A percentile compares a stretch with the other conserved stretches of the same genome.
Evolutionary conservation across 2,113 vertebrate genomes (phyloP).

Genomic region (Triplophysa siluroides): DNA sequence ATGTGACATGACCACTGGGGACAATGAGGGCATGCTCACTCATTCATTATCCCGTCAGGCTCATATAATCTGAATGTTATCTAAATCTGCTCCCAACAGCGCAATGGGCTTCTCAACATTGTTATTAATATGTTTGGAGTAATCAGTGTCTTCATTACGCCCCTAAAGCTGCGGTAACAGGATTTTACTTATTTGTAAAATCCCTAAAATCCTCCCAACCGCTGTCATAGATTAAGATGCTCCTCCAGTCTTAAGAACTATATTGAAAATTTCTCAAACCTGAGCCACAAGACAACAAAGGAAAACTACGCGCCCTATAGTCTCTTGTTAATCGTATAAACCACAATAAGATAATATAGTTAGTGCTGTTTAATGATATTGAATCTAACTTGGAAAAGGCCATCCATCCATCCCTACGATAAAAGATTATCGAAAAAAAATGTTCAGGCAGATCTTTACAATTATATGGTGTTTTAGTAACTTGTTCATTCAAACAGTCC

Average conservation of each 20-base stretch:
- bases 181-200: slow-evolving; percentile 12
- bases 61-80: slow-evolving; percentile 69
- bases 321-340: background rate
- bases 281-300: background rate
- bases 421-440: background rate
- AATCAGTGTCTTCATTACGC: slow-evolving; percentile 29
- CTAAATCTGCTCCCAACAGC: slow-evolving; percentile 44
- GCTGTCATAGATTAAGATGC: slow-evolving; percentile 7
- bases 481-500: background rate
- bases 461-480: background rate
- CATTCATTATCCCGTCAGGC: slow-evolving; percentile 64
- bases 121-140: slow-evolving; percentile 19
- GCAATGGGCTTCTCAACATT: slow-evolving; percentile 6
- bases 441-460: background rate
- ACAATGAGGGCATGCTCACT: slow-evolving; percentile 65
- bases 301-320: background rate
- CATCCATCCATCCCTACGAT: too few relatives aligned
- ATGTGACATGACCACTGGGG: slow-evolving; percentile 70
- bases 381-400: too few relatives aligned
- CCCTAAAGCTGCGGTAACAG: slow-evolving; percentile 21
- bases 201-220: slow-evolving; percentile 13
- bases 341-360: background rate
- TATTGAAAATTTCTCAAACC: background rate
- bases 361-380: background rate
- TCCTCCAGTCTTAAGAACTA: background rate